Percentiles rank a stretch among this genome's conserved stretches.
phyloP scores from a whole-genome alignment of 2,888 invertebrate species.

The Hydroisotoma schaefferi region DNA sequence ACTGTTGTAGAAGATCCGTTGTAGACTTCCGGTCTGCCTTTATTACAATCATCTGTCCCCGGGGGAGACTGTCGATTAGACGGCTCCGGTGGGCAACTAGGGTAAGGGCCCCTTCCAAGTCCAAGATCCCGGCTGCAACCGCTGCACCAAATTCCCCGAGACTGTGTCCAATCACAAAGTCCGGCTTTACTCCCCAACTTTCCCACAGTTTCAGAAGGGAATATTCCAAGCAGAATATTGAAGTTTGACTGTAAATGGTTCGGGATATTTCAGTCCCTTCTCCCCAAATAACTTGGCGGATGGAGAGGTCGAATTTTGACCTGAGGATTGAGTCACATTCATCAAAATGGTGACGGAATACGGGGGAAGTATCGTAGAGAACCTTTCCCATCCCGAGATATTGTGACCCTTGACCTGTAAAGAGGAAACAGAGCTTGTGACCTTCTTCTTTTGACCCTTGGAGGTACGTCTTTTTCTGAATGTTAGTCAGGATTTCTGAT shows the following conservation, averaged over 20 bases:
- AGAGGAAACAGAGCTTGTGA: conserved; percentile 13
- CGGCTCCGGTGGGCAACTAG: conserved; percentile 1
- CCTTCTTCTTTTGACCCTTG: not conserved
- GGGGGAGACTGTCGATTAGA: conserved; percentile 1
- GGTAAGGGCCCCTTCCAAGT: not conserved
- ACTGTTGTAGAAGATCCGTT: not conserved
- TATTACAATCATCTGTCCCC: conserved; percentile 15
- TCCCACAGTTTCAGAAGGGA: conserved; percentile 13
- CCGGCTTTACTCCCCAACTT: conserved; percentile 12
- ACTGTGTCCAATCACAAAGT: conserved; percentile 14
- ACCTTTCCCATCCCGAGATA: conserved; percentile 29
- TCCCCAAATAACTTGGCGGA: conserved; percentile 25
- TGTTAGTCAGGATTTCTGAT: conserved; percentile 1
- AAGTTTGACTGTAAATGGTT: not conserved
- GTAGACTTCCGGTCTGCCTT: not conserved
- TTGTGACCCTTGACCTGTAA: conserved; percentile 17
- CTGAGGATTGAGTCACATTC: conserved; percentile 19
- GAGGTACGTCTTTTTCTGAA: not conserved
- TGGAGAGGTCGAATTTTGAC: conserved; percentile 5
- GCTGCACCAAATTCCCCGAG: conserved; percentile 21
- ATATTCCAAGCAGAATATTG: conserved; percentile 13
- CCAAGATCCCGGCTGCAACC: conserved; percentile 2
- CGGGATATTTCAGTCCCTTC: too few species aligned
- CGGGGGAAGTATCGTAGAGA: conserved; percentile 20
- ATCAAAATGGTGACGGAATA: conserved; percentile 27